Base-by-base conservation (phyloP, 2,888 invertebrate genomes). In the Sylvicola fuscatus region DNA sequence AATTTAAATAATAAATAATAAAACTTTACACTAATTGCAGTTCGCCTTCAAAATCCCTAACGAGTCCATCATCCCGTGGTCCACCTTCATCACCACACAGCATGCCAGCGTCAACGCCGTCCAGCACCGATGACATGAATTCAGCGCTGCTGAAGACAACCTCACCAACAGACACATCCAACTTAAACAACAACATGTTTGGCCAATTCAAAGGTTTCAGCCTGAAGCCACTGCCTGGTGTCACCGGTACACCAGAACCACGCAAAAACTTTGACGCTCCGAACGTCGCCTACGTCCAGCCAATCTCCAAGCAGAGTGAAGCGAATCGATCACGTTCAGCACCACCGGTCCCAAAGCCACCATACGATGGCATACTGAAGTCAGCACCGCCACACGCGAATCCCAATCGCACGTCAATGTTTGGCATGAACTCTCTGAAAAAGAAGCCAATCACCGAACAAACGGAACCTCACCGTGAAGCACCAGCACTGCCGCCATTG, bases 181-280 rank as follows among this genome's bases (percentile, higher is more conserved):
- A 60, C 33, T 46, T 57, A 44, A 61, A 61, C 45, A 62, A 58
- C 39, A 74, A 75, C 47, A 73, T 86, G 58, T 83, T 83, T 53
- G 86, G 86, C 1, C 79, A 83, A 47, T 84, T 83, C 60, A 82
- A 81, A 56, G 86, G 86, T 1, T 87, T 86, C 55, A 75, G 78
- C 1, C 64, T 87, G 32, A 54, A 56, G 11, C 59, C 59, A 1
- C 43, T 59, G 17, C 53, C 54, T 37, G 51, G 51, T 39, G 49
- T 49, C 26, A 48, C 53, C 29, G 38, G 37, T 14, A 38, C 37
- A 17, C 48, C 47, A 38, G 29, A n/a, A 13, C n/a, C 14, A 29
- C n/a, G 29, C 12, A 29, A 29, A 13, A 51, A 51, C 37, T 49
- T 49, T 30, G 52, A 44, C 35, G 55, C 49, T 3, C 51, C 56